These are phyloP conservation scores for Nycticorax nycticorax DNA, from an alignment of 2,113 vertebrate genomes.

Conservation along the genomic window DNA sequence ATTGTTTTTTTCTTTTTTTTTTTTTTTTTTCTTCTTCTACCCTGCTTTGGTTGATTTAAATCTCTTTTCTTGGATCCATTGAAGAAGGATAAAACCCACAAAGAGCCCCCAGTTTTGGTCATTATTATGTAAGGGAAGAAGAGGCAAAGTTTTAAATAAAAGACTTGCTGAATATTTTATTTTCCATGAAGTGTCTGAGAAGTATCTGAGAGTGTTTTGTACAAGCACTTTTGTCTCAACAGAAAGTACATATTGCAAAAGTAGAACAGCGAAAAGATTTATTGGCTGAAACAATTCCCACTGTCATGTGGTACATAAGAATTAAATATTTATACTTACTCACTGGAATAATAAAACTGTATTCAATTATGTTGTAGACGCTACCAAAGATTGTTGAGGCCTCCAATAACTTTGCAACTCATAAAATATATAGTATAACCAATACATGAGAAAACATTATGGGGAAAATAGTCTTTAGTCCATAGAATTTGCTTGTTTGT, in stretches of 20 bases:
- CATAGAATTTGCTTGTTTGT: constrained; percentile 42
- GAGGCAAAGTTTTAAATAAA: not conserved
- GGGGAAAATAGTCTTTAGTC: constrained; percentile 40
- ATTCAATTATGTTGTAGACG: constrained; percentile 66
- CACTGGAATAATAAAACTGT: constrained; percentile 68
- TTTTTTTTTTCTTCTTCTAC: not conserved
- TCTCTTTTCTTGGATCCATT: not conserved
- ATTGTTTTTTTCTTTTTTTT: not conserved
- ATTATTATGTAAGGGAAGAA: not conserved
- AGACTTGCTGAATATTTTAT: not conserved
- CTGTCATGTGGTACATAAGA: constrained; percentile 44
- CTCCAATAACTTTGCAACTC: constrained; percentile 63
- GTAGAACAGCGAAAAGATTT: constrained; percentile 22
- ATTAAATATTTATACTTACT: constrained; percentile 76
- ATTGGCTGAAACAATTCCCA: constrained; percentile 36
- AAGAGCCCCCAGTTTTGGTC: not conserved
- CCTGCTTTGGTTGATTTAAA: not conserved
- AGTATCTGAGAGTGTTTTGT: not conserved
- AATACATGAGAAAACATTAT: constrained; percentile 48
- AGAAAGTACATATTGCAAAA: not conserved
- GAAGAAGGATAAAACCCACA: not conserved
- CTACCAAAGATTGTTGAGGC: constrained; percentile 64
- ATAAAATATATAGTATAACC: constrained; percentile 70
- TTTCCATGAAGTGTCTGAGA: not conserved
- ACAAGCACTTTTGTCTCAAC: not conserved